phyloP scores from a whole-genome alignment of 2,888 invertebrate species.

The Lysandra bellargus region DNA sequence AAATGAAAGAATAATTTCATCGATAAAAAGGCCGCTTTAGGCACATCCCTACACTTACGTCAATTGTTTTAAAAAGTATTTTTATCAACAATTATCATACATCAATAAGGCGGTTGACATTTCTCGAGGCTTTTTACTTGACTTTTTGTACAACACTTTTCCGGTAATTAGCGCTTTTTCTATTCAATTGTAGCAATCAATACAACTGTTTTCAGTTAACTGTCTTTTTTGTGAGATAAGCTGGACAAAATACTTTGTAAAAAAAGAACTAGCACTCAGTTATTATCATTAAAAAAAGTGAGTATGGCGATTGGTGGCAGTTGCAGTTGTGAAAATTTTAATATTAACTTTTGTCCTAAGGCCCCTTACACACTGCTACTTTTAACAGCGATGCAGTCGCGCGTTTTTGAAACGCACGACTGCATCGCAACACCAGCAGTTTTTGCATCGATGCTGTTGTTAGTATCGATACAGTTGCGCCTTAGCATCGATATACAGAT shows the following conservation, averaged over 20 bases:
- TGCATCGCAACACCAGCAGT: too few relatives aligned
- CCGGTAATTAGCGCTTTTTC: background rate
- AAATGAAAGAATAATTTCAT: too few relatives aligned
- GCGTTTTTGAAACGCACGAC: too few relatives aligned
- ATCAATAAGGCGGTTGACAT: slow-evolving; percentile 10
- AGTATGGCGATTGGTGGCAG: too few relatives aligned
- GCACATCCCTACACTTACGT: background rate
- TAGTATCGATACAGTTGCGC: too few relatives aligned
- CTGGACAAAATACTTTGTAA: background rate
- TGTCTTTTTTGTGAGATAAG: background rate
- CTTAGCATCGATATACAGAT: too few relatives aligned
- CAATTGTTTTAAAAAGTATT: background rate
- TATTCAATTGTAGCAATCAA: background rate
- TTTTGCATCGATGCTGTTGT: too few relatives aligned
- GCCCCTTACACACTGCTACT: too few relatives aligned
- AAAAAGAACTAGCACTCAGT: background rate
- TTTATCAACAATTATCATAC: slow-evolving; percentile 11
- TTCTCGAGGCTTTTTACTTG: background rate
- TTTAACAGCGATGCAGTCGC: too few relatives aligned
- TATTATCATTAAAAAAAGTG: too few relatives aligned
- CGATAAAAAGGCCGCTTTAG: background rate
- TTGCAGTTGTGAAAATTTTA: too few relatives aligned
- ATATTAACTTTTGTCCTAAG: too few relatives aligned
- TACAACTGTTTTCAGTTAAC: background rate
- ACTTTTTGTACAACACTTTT: background rate